These are phyloP conservation scores for Pristionchus exspectatus DNA, from an alignment of 2,888 invertebrate species.

Conservation along the genomic window DNA sequence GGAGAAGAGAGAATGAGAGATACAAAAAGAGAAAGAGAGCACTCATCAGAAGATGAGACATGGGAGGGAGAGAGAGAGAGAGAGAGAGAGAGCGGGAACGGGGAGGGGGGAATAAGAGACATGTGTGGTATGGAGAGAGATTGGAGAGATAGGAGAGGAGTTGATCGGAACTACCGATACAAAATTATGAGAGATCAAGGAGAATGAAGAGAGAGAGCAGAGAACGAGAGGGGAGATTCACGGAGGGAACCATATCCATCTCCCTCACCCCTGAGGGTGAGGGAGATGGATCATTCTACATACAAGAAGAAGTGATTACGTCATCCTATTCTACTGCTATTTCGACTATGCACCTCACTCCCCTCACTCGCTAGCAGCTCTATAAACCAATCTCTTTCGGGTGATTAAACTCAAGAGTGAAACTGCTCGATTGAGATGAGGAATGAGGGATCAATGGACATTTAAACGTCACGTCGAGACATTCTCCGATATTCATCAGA, in stretches of 20 bases:
- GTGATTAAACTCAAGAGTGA: constrained; percentile 19
- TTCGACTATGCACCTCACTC: constrained; percentile 1
- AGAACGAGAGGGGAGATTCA: constrained; percentile 27
- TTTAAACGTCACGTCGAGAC: background rate
- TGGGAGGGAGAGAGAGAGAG: constrained; percentile 45
- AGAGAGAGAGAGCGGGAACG: constrained; percentile 23
- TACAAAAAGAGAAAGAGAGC: constrained; percentile 53
- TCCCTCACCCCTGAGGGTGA: background rate
- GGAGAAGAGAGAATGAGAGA: constrained; percentile 31
- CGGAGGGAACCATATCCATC: constrained; percentile 4
- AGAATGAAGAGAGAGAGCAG: constrained; percentile 35
- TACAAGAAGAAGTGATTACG: background rate
- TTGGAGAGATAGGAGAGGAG: background rate
- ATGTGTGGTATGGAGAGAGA: constrained; percentile 46
- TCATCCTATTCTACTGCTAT: background rate
- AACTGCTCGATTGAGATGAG: background rate
- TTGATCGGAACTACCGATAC: background rate
- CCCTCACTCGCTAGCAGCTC: background rate
- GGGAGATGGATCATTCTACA: constrained; percentile 3
- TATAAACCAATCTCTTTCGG: constrained; percentile 42
- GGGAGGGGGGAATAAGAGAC: constrained; percentile 15
- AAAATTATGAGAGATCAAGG: background rate
- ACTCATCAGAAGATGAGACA: constrained; percentile 50
- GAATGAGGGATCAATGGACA: background rate
- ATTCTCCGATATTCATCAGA: background rate